phyloP scores from a whole-genome alignment of 1,140 invertebrate genomes.

The Tetragonula clypearis region DNA sequence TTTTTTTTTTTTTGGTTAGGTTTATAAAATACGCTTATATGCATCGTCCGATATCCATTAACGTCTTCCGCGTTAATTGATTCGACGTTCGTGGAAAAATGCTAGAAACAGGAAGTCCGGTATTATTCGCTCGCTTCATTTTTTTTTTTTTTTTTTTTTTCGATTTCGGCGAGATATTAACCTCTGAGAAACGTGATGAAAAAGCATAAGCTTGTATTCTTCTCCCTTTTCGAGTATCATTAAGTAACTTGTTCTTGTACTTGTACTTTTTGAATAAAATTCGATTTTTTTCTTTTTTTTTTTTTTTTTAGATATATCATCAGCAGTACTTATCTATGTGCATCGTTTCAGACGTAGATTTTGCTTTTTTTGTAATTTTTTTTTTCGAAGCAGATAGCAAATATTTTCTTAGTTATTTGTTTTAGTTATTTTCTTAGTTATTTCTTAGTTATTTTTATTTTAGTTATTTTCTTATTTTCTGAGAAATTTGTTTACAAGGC shows the following conservation, averaged over 20 bases:
- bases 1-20: too few species aligned
- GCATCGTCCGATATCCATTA: not conserved
- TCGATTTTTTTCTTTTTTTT: not conserved
- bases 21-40: constrained; percentile 17
- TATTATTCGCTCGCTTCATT: not conserved
- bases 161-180: not conserved
- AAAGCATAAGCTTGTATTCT: not conserved
- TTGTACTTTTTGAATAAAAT: too few species aligned
- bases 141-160: not conserved
- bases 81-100: not conserved
- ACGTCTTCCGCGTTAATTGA: constrained; percentile 30
- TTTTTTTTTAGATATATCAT: too few species aligned
- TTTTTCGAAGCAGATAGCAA: too few species aligned
- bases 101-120: not conserved
- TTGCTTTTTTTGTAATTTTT: too few species aligned
- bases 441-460: too few species aligned
- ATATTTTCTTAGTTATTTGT: too few species aligned
- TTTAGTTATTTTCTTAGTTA: too few species aligned
- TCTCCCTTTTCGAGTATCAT: not conserved
- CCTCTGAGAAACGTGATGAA: not conserved
- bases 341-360: too few species aligned
- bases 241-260: not conserved
- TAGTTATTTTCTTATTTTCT: too few species aligned
- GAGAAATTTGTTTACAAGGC: too few species aligned
- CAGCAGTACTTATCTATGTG: too few species aligned